Base-by-base conservation (phyloP, 2,888 invertebrate genomes). In the Diaprepes abbreviatus region DNA sequence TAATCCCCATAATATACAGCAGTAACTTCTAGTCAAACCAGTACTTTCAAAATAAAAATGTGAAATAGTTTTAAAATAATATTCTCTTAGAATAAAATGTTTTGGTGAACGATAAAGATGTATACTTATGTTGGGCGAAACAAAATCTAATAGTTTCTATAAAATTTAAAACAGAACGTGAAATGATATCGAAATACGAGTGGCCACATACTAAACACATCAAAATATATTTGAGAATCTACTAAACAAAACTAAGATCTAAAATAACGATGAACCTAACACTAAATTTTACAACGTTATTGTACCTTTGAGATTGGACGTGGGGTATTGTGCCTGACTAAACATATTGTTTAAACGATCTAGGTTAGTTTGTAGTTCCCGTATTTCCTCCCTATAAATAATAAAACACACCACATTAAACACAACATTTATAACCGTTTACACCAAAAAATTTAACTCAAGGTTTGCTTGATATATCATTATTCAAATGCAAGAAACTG, bases 311-410 rank as follows among this genome's bases (percentile, higher is more conserved):
- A 75, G 72, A 74, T 74, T 75, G 70, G 79, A 72, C 63, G 79
- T 73, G 66, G 76, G 69, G 69, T 77, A 75, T 73, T 80, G 78
- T 77, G 81, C 79, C 75, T 80, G 81, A 79, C 74, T 80, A 77
- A 84, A 81, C 75, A 79, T 85, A 83, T 80, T 84, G 82, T 81
- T 85, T 82, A 92, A 87, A 82, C 85, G 87, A 82, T 90, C 89
- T 91, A 92, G 87, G 89, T 90, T 92, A 90, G 87, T 90, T 89
- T 92, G 92, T 90, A 92, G 88, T 87, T 88, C 89, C 88, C 89
- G 91, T 91, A 92, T 89, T 88, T 92, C 91, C 89, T 91, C 86
- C 87, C 91, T 90, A 87, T 83, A 86, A 84, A 85, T 84, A 81
- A 80, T 82, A 83, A 84, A 81, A 84, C 80, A 82, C 76, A 70